phyloP scores from a whole-genome alignment of 2,113 vertebrate species.

The Alexandromys fortis region DNA sequence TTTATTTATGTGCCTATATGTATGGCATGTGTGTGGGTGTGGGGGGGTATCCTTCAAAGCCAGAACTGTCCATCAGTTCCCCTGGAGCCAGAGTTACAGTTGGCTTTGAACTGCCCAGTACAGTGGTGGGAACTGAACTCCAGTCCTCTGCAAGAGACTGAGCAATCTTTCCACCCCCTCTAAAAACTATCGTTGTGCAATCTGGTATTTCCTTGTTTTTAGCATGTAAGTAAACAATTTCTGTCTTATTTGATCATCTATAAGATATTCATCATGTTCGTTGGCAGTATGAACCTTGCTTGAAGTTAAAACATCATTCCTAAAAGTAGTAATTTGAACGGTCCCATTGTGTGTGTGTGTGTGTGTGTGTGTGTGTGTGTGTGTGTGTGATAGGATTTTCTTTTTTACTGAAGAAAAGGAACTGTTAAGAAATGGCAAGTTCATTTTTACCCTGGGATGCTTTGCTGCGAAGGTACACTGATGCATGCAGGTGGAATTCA shows the following conservation, averaged over 20 bases:
- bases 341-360: background rate
- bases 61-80: background rate
- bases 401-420: slow-evolving; percentile 7
- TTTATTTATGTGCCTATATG: background rate
- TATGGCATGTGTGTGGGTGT: too few relatives aligned
- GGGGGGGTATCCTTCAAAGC: background rate
- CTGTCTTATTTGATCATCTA: background rate
- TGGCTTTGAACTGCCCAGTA: background rate
- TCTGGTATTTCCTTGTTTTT: background rate
- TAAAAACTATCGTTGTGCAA: background rate
- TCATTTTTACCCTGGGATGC: slow-evolving; percentile 30
- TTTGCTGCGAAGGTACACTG: background rate
- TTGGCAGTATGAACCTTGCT: background rate
- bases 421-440: slow-evolving; percentile 36
- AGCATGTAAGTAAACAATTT: background rate
- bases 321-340: background rate
- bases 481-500: background rate
- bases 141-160: background rate
- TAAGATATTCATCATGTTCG: background rate
- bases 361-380: background rate
- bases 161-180: background rate
- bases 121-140: background rate
- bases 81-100: background rate
- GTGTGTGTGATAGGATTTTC: background rate
- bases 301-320: background rate